phyloP scores from a whole-genome alignment of 2,797 vertebrate species.

The Coluber constrictor region DNA sequence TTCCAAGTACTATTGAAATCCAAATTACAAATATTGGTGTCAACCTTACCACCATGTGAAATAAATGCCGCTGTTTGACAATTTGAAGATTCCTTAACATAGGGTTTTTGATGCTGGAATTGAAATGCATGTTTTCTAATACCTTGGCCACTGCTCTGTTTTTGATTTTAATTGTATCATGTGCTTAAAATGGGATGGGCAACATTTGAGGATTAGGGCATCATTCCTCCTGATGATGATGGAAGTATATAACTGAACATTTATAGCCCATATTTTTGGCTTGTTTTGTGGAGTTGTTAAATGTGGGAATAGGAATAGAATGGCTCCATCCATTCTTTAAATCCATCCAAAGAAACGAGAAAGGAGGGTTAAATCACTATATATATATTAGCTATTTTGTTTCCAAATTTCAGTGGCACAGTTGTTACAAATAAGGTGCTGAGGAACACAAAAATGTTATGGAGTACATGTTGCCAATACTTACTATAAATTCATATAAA shows the following conservation, averaged over 20 bases:
- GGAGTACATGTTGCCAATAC: not conserved
- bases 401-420: not conserved
- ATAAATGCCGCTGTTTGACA: not conserved
- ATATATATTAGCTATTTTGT: not conserved
- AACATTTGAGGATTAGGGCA: not conserved
- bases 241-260: not conserved
- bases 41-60: not conserved
- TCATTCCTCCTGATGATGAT: not conserved
- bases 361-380: not conserved
- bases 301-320: not conserved
- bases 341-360: not conserved
- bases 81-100: not conserved
- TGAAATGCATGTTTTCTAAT: not conserved
- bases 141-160: not conserved
- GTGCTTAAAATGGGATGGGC: not conserved
- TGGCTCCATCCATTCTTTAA: not conserved
- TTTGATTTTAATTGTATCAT: not conserved
- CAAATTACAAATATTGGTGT: not conserved
- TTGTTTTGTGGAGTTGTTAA: not conserved
- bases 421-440: not conserved
- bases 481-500: not conserved
- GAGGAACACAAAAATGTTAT: not conserved
- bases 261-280: not conserved
- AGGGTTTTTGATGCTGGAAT: not conserved
- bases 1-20: not conserved